These are phyloP conservation scores for Augochlora pura DNA, from an alignment of 1,140 invertebrate genomes.

Conservation along the genomic window DNA sequence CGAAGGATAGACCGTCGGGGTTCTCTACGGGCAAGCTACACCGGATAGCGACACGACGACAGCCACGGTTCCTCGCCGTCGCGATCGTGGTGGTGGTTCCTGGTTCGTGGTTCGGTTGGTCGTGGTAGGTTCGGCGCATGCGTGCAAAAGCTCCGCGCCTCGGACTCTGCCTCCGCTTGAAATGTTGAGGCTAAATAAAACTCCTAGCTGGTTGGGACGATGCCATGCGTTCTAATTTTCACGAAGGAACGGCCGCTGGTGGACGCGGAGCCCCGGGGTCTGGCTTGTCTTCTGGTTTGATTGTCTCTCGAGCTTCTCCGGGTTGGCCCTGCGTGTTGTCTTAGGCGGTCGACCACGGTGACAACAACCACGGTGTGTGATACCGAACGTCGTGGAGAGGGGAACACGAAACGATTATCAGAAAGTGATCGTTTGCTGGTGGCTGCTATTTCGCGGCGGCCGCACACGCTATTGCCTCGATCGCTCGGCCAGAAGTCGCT, in stretches of 20 bases:
- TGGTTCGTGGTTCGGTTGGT: background rate
- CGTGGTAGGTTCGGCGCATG: background rate
- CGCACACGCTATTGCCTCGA: too few relatives aligned
- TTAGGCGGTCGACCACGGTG: too few relatives aligned
- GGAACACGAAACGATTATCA: background rate
- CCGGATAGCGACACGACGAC: too few relatives aligned
- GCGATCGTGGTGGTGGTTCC: background rate
- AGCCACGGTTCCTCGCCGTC: background rate
- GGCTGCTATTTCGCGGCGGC: too few relatives aligned
- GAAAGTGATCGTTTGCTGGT: too few relatives aligned
- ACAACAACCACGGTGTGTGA: too few relatives aligned
- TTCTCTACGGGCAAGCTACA: too few relatives aligned
- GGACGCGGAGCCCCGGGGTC: constrained; percentile 56
- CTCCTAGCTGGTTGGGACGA: constrained; percentile 76
- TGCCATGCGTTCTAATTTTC: constrained; percentile 79
- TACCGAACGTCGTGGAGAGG: background rate
- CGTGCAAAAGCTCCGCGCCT: background rate
- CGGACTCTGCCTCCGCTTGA: constrained; percentile 36
- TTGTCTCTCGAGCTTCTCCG: constrained; percentile 40
- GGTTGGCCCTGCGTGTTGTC: constrained; percentile 18
- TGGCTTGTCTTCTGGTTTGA: constrained; percentile 51
- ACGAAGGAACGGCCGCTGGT: constrained; percentile 58
- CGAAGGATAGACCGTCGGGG: background rate
- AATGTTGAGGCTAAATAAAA: constrained; percentile 79
- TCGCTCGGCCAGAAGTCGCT: background rate